Conservation (phyloP, 2,797 vertebrate genomes). For the Lagodon rhomboides region DNA sequence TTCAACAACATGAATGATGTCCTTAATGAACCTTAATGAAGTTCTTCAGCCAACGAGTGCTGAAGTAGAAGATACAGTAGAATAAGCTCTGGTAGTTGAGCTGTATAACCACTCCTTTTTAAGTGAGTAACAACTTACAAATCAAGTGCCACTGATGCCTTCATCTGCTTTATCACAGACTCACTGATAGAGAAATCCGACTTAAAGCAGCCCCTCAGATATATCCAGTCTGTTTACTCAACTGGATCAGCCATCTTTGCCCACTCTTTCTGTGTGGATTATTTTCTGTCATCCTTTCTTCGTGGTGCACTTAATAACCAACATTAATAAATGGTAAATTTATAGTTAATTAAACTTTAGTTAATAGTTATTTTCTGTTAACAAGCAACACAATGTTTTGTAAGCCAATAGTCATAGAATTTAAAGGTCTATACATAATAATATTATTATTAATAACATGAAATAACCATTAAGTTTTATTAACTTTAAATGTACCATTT, state of each 20-base stretch:
- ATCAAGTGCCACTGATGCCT: not conserved
- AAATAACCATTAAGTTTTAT: no score
- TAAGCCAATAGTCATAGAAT: no score
- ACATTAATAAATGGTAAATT: no score
- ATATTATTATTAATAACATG: no score
- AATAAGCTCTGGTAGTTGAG: not conserved
- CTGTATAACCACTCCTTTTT: not conserved
- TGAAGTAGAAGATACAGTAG: not conserved
- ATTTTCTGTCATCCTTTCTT: not conserved
- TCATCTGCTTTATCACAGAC: not conserved
- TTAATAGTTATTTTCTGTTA: no score
- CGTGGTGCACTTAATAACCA: no score
- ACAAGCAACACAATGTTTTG: no score
- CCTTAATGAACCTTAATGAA: not conserved
- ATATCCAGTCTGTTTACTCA: not conserved
- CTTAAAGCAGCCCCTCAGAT: not conserved
- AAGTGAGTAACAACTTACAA: not conserved
- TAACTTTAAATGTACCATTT: no score
- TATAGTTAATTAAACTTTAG: no score
- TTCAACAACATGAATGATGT: not conserved
- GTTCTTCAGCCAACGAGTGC: not conserved
- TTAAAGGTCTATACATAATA: no score
- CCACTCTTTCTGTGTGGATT: not conserved
- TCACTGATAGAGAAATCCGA: not conserved
- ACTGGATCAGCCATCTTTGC: not conserved